Evolutionary conservation across 2,888 invertebrate genomes (phyloP), one percentile per base, ranked within the genome.

Genomic region (Parnassius mnemosyne): DNA sequence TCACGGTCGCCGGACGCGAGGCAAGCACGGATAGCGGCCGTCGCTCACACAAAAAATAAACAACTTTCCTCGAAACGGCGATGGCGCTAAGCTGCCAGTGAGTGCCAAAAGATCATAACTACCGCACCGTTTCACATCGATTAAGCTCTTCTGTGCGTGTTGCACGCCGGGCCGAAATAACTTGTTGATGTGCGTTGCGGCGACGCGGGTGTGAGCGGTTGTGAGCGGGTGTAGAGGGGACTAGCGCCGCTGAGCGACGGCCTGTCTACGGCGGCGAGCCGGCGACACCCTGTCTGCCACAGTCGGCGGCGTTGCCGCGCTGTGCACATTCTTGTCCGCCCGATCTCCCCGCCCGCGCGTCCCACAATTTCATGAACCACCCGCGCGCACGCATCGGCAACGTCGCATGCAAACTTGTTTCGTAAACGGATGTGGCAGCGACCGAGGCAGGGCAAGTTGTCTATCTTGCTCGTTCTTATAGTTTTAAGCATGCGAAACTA

Each of bases 221-320:
- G 83, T 70, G 77, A 71, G 82, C 80, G 84, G 67, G 61, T 25
- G 59, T 63, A 53, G 66, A 67, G 67, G 67, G 68, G 64, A 55
- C 83, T 85, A 89, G 90, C 90, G 89, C 89, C 90, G 89, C 79
- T 87, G 88, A 93, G 93, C 94, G 95, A 94, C 95, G 94, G 93
- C 93, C 92, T 94, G 95, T 95, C 95, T 94, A 94, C 95, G 93
- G 93, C 93, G 93, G 93, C 94, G 92, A 93, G 94, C 93, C 94
- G 96, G 96, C 96, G 96, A 96, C 96, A 96, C 96, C 95, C 95
- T 96, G 96, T 96, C 96, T 96, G 96, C 96, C 94, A 93, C 94
- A 94, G 95, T 94, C 94, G 90, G 93, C 95, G 81, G 69, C 86
- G 95, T 94, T 95, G 95, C 93, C 95, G 88, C 71, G 75, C 79